A percentile compares a stretch with the other conserved stretches of the same genome.
phyloP scores from a whole-genome alignment of 2,888 invertebrate genomes.

The Punctoribates punctum region DNA sequence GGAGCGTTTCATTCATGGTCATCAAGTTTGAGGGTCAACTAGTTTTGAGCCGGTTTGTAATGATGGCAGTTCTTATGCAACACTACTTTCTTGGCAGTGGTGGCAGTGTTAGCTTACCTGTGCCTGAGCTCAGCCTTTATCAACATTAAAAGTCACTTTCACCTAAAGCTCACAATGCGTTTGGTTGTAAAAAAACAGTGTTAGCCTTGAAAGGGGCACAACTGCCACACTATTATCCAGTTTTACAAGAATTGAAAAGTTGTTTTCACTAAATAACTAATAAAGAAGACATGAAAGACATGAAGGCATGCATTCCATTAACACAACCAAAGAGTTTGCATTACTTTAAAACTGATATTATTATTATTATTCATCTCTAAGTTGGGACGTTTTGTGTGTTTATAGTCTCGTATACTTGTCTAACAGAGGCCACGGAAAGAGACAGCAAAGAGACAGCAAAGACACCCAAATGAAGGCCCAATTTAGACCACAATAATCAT shows the following conservation, averaged over 20 bases:
- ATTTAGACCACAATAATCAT: too few relatives aligned
- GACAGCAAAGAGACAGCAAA: too few relatives aligned
- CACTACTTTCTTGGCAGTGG: not conserved
- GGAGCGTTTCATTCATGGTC: slow-evolving; percentile 32
- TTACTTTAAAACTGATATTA: too few relatives aligned
- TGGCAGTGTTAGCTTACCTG: not conserved
- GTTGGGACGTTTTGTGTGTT: too few relatives aligned
- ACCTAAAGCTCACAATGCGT: slow-evolving; percentile 4
- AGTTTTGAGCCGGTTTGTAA: slow-evolving; percentile 11
- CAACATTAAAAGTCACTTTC: slow-evolving; percentile 12
- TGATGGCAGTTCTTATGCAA: slow-evolving; percentile 14
- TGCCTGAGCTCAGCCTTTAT: too few relatives aligned
- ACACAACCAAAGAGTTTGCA: not conserved
- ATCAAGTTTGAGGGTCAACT: slow-evolving; percentile 21
- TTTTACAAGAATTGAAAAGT: not conserved
- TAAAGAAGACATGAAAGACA: slow-evolving; percentile 8
- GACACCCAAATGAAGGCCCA: too few relatives aligned
- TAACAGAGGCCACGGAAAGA: too few relatives aligned
- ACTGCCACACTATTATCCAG: not conserved
- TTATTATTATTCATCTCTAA: too few relatives aligned
- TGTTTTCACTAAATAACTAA: not conserved
- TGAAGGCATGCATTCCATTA: slow-evolving; percentile 4
- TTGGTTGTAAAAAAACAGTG: not conserved
- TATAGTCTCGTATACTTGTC: too few relatives aligned
- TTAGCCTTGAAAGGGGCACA: slow-evolving; percentile 28